Evolutionary conservation across 1,140 invertebrate genomes (phyloP), one percentile per base, ranked within the genome.

Genomic region (Pseudomyrmex sp.): DNA sequence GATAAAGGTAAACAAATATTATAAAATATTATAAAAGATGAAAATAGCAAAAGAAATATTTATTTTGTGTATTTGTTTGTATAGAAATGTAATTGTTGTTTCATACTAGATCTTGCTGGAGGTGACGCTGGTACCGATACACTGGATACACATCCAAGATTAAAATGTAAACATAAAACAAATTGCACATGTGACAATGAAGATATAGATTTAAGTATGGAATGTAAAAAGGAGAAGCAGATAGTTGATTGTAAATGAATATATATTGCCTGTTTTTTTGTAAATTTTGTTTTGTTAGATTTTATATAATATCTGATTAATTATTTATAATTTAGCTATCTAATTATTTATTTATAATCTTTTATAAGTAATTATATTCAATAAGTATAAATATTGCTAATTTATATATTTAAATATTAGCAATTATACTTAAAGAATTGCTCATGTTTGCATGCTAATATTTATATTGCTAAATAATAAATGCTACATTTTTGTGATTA

Each of bases 141-240:
- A 13, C 15, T 7, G 7, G 48, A 69, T 1, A 46, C 2, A 13
- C 15, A 69, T 23, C 18, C 5, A 35, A 35, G 35, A 35, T 0
- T 35, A 35, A 4, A 35, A 61, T 69, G 1, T 2, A 48, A 48
- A 2, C 12, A 12, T 58, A 26, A 70, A 18, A 66, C 46, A 54
- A 56, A 77, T 10, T 68, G 26, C 26, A 75, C 62, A 13, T 75
- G 48, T 76, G 8, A 75, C n/a, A 61, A 44, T 68, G 12, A 62
- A 70, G 50, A 44, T 70, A 4, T 23, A 80, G 26, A 50, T 61
- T 7, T 26, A 65, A 44, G 15, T 54, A 9, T 13, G 0, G 35
- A 72, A 48, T 20, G 4, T 44, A 9, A 62, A 52, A 50, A 35
- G 8, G 69, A 58, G 12, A 59, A 1, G 13, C 8, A 58, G 20